These are phyloP conservation scores for Menura novaehollandiae DNA, from an alignment of 2,113 vertebrate species.

Conservation along the genomic window DNA sequence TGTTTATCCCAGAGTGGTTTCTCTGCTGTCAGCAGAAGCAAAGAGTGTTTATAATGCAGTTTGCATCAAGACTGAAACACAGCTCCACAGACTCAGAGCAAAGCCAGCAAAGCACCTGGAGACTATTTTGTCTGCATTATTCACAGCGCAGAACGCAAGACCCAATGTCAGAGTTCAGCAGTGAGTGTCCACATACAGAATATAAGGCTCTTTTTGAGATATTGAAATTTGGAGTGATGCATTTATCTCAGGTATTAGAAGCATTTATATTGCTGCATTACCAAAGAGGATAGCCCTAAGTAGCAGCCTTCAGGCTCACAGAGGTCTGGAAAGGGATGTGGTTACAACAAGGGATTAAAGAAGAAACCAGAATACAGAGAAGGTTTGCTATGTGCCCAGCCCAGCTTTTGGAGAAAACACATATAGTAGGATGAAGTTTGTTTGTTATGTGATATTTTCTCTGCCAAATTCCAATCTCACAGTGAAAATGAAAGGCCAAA, in stretches of 20 bases:
- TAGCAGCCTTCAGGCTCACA: neutral
- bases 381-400: neutral
- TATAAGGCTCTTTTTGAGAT: slow-evolving; percentile 15
- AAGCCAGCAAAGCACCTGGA: slow-evolving; percentile 45
- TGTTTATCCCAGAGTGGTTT: slow-evolving; percentile 66
- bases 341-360: neutral
- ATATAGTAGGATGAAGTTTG: neutral
- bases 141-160: slow-evolving; percentile 31
- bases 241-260: slow-evolving; percentile 30
- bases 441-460: neutral
- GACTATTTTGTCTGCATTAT: slow-evolving; percentile 53
- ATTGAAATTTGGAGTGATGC: slow-evolving; percentile 9
- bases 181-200: neutral
- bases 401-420: neutral
- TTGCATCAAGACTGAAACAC: slow-evolving; percentile 1
- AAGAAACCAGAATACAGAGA: neutral
- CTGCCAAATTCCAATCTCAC: neutral
- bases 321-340: neutral
- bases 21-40: slow-evolving; percentile 56
- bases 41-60: slow-evolving; percentile 61
- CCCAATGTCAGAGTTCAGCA: slow-evolving; percentile 15
- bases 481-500: neutral
- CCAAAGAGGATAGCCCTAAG: slow-evolving; percentile 15
- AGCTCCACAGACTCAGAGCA: slow-evolving; percentile 10
- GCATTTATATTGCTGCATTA: slow-evolving; percentile 18